Evolutionary conservation across 2,797 vertebrate species (phyloP).

Genomic region (Ambastaia sidthimunki): DNA sequence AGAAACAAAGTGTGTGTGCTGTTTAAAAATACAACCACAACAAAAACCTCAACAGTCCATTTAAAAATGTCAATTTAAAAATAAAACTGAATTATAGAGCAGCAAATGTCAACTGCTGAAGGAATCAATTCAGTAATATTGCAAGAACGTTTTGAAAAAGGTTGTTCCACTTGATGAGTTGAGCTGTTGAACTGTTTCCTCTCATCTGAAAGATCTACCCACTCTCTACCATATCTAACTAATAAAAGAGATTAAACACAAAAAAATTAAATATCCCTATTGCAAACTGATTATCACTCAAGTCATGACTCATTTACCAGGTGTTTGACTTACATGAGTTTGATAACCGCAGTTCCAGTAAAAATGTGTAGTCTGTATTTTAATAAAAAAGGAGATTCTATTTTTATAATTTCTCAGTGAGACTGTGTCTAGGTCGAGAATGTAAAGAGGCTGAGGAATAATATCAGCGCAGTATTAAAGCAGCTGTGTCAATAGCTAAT

Average conservation of each 20-base stretch:
- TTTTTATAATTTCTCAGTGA: neutral
- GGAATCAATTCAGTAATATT: neutral
- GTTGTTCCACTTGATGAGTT: too few relatives aligned
- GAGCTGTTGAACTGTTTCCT: neutral
- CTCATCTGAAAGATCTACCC: neutral
- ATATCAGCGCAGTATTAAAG: conserved; percentile 69
- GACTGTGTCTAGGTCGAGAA: conserved; percentile 39
- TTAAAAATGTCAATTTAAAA: neutral
- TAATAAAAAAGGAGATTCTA: neutral
- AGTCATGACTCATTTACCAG: neutral
- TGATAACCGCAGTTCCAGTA: neutral
- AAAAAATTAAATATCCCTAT: neutral
- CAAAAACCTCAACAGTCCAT: neutral
- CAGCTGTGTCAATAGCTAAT: conserved; percentile 78
- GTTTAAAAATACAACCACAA: too few relatives aligned
- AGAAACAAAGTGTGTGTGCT: too few relatives aligned
- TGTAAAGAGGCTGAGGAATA: conserved; percentile 68
- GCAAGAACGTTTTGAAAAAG: too few relatives aligned
- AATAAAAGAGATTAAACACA: neutral
- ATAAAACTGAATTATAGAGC: neutral
- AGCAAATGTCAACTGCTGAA: neutral
- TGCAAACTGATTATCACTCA: neutral
- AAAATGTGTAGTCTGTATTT: neutral
- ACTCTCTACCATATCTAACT: neutral
- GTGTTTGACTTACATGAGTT: neutral